phyloP scores from a whole-genome alignment of 2,797 vertebrate species.

The Nyctalus aviator region DNA sequence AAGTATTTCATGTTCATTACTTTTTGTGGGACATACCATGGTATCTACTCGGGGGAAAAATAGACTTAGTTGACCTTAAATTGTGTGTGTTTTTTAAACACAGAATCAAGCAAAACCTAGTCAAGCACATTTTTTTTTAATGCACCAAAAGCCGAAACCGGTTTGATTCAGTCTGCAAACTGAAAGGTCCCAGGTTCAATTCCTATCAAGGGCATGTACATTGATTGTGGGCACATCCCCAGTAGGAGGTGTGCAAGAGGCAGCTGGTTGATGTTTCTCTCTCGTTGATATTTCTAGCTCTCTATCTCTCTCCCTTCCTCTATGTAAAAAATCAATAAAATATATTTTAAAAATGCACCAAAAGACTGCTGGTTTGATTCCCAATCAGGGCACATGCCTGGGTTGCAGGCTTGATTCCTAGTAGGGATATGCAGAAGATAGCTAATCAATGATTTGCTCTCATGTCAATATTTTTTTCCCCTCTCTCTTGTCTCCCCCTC shows the following conservation, averaged over 20 bases:
- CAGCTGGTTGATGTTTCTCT: too few relatives aligned
- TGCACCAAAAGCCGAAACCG: background rate
- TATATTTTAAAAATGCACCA: background rate
- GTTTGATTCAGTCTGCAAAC: background rate
- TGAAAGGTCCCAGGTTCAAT: too few relatives aligned
- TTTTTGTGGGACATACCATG: background rate
- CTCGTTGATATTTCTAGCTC: too few relatives aligned
- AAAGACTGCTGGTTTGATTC: background rate
- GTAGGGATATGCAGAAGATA: background rate
- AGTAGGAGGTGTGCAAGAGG: too few relatives aligned
- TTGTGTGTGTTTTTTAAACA: background rate
- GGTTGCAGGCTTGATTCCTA: background rate
- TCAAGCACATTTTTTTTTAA: background rate
- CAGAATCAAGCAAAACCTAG: conserved; percentile 20
- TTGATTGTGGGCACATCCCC: too few relatives aligned
- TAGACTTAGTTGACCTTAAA: background rate
- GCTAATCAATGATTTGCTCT: background rate
- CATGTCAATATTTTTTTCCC: background rate
- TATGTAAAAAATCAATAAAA: too few relatives aligned
- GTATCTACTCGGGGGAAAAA: background rate
- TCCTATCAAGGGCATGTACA: too few relatives aligned
- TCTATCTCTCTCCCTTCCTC: too few relatives aligned
- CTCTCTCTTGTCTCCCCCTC: background rate
- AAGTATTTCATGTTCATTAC: background rate
- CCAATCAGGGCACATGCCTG: background rate